phyloP scores from a whole-genome alignment of 2,113 vertebrate species.

The Hypocryptadius cinnamomeus region DNA sequence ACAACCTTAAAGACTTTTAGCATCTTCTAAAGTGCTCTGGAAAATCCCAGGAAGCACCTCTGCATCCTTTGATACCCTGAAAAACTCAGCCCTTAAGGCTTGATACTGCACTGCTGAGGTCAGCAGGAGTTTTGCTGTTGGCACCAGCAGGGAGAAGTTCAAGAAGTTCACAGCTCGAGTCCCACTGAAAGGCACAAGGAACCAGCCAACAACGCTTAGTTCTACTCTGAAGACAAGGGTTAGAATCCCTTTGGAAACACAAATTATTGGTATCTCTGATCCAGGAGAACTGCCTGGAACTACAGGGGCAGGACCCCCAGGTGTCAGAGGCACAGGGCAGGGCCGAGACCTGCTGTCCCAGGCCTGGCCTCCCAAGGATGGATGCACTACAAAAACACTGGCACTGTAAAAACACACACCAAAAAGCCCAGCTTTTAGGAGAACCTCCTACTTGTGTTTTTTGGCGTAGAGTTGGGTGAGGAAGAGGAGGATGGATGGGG shows the following conservation, averaged over 20 bases:
- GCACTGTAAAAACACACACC: not conserved
- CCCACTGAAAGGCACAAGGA: not conserved
- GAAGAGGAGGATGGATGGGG: not conserved
- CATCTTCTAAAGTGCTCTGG: not conserved
- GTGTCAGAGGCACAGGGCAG: not conserved
- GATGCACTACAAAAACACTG: not conserved
- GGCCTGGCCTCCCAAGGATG: not conserved
- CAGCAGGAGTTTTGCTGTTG: not conserved
- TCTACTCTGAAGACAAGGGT: not conserved
- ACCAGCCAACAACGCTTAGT: not conserved
- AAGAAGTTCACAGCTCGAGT: not conserved
- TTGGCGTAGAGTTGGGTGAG: fast-evolving
- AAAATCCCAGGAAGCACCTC: not conserved
- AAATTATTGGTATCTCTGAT: not conserved
- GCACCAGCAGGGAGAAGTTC: not conserved
- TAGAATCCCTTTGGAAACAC: not conserved
- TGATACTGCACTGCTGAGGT: not conserved
- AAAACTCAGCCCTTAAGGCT: not conserved
- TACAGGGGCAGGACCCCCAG: not conserved
- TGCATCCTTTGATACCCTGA: not conserved
- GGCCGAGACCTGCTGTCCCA: not conserved
- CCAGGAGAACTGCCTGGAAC: not conserved
- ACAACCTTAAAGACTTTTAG: not conserved
- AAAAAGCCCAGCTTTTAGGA: not conserved
- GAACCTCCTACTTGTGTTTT: not conserved